Evolutionary conservation across 2,888 invertebrate genomes (phyloP), one percentile per base, ranked within the genome.

Genomic region (Lymantria dispar): DNA sequence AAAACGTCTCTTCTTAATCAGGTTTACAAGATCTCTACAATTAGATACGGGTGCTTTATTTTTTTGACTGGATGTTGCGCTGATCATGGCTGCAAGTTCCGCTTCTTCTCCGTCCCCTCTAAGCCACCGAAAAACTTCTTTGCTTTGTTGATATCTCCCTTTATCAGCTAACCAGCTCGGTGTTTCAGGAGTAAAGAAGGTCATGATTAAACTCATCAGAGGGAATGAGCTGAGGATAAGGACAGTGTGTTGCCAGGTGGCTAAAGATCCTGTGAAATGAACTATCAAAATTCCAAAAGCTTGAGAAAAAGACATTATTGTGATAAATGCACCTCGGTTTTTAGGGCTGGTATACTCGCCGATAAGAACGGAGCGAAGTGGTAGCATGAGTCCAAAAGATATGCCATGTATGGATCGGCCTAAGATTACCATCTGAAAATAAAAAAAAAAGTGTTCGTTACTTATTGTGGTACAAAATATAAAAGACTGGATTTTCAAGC

Each of bases 131-230:
- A 94, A 93, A 0, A 92, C 86, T 14, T 78, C 70, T 54, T 91
- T 85, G 3, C 94, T 94, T 46, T 93, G 91, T 0, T 87, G 85
- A 1, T 85, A 77, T 14, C 81, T 85, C 0, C 92, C 92, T 62
- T 89, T 92, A 0, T 92, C 84, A 0, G 93, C 87, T 10, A 95
- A 70, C 94, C 94, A 95, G 49, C 91, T 90, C 0, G 95, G 95
- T 7, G 94, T 92, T 78, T 95, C 95, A 0, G 94, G 94, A 0
- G 74, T 72, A 39, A 73, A 80, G 11, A 80, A 68, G 0, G 74
- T 80, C 76, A 87, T 80, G 5, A 80, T 15, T 7, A 94, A 72
- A 31, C 93, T 88, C 8, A 85, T 64, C 7, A 92, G 63, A 1
- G 92, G 87, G 14, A 92, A 78, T 14, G 77, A 60, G 0, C 85